Evolutionary conservation across 2,797 vertebrate species (phyloP).

Genomic region (Ambastaia sidthimunki): DNA sequence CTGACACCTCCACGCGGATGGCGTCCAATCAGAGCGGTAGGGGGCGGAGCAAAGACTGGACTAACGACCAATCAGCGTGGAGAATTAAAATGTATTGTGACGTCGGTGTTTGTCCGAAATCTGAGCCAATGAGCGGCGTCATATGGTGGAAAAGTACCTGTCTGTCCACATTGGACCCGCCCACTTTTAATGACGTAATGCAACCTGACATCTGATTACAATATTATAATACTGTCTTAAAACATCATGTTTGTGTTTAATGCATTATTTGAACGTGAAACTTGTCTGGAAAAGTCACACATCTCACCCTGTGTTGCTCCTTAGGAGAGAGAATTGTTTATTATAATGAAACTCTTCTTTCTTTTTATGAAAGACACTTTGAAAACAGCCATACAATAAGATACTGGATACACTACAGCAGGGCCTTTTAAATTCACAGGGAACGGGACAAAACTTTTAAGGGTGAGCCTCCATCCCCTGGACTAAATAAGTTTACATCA

Average conservation of each 20-base stretch:
- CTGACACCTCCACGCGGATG: slow-evolving; percentile 74
- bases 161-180: slow-evolving; percentile 44
- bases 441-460: too few species aligned
- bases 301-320: too few species aligned
- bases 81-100: slow-evolving; percentile 50
- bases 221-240: not conserved
- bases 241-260: not conserved
- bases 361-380: too few species aligned
- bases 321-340: too few species aligned
- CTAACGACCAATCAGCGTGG: slow-evolving; percentile 70
- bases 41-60: slow-evolving; percentile 17
- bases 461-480: too few species aligned
- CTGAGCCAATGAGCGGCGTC: slow-evolving; percentile 57
- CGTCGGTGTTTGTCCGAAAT: slow-evolving; percentile 31
- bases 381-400: too few species aligned
- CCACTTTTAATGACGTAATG: slow-evolving; percentile 51
- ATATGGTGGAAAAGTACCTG: slow-evolving; percentile 61
- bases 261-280: too few species aligned
- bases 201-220: slow-evolving; percentile 25
- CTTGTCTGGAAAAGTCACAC: too few species aligned
- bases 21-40: slow-evolving; percentile 71
- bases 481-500: not conserved
- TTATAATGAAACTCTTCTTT: too few species aligned
- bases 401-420: not conserved
- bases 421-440: not conserved